A percentile compares a stretch with the other conserved stretches of the same genome.
These are phyloP conservation scores for Drosophila neotestacea DNA, from an alignment of 2,888 invertebrate genomes.

Conservation along the genomic window DNA sequence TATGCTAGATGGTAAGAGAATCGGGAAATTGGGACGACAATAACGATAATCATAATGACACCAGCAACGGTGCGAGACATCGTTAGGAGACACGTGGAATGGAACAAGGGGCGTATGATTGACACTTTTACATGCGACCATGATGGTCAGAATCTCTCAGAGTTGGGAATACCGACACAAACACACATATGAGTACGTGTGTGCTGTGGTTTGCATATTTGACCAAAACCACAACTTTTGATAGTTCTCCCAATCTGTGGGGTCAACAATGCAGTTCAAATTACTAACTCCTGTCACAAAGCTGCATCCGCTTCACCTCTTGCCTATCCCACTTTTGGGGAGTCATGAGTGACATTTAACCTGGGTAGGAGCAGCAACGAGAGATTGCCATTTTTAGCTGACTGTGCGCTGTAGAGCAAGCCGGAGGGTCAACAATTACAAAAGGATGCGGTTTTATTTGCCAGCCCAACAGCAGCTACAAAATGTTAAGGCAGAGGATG, in stretches of 20 bases:
- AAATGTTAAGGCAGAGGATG: constrained; percentile 2
- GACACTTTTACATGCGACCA: constrained; percentile 23
- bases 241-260: neutral
- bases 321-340: neutral
- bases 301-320: neutral
- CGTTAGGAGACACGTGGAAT: neutral
- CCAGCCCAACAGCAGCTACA: constrained; percentile 9
- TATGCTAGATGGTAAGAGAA: constrained; percentile 20
- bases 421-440: constrained; percentile 3
- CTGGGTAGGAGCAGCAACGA: constrained; percentile 4
- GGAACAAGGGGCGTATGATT: constrained; percentile 21
- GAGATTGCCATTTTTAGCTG: constrained; percentile 30
- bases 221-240: constrained; percentile 9
- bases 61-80: constrained; percentile 3
- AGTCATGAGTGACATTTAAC: neutral
- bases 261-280: constrained; percentile 16
- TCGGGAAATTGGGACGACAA: constrained; percentile 26
- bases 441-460: constrained; percentile 29
- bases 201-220: constrained; percentile 12
- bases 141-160: neutral
- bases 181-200: neutral
- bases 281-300: constrained; percentile 18
- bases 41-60: constrained; percentile 35
- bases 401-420: constrained; percentile 21
- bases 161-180: constrained; percentile 6